Base-by-base conservation (phyloP, 2,888 invertebrate genomes). In the Copidosoma aretas region DNA sequence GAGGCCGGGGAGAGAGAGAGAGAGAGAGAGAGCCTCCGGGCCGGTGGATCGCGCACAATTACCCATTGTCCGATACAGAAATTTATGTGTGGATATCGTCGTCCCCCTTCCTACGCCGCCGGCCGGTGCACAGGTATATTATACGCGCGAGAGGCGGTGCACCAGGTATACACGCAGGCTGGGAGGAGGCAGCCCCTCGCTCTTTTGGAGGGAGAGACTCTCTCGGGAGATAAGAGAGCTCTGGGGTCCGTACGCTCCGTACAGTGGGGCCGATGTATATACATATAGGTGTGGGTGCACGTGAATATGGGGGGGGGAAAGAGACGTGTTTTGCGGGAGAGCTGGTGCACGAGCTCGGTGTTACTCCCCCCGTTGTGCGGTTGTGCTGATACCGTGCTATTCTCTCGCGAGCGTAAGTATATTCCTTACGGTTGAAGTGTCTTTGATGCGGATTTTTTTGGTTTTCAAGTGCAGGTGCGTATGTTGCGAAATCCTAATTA, bases 41-140 rank as follows among this genome's bases (percentile, higher is more conserved):
- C 74, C 74, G 75, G 77, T 74, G 73, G 77, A 75, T 69, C 72
- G 72, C 75, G 80, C 77, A 82, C 82, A 82, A 83, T 83, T 82
- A 82, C 82, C 82, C 79, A 83, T 83, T 82, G 82, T 82, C 81
- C 79, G 82, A 83, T 83, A 80, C 80, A 78, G 80, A 80, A 82
- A 83, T 83, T 83, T 82, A 83, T 83, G 82, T 80, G 77, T 77
- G 79, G 79, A 79, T 81, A 78, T 73, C n/a, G 71, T 32, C 71
- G 32, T 12, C 41, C 39, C 25, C 19, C 32, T 25, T 15, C 19
- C 39, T 52, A 17, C 19, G 21, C 12, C 22, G 24, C 21, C 57
- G 56, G 59, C 32, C 59, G 46, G 51, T 32, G 72, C 43, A 17
- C 43, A 46, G 43, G 43, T 46, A 46, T 3, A 46, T 12, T 46